Percentiles rank a stretch among this genome's conserved stretches.
Evolutionary conservation across 2,113 vertebrate species (phyloP).

Genomic region (Alosa alosa): DNA sequence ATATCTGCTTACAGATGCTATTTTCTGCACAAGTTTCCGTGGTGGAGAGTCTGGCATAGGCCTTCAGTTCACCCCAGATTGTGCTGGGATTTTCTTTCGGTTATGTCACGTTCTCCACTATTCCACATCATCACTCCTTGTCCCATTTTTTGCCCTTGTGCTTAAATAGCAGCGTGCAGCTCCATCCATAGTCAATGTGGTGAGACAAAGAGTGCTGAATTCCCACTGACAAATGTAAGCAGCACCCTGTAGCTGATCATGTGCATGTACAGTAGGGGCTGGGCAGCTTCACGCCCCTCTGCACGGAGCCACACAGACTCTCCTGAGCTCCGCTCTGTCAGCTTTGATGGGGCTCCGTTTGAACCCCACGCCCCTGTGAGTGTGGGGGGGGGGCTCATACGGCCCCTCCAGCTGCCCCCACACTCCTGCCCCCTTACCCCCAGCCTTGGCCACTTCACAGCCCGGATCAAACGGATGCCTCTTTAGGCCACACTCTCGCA

Average conservation of each 20-base stretch:
- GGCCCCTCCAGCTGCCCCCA: neutral
- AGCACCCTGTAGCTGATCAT: slow-evolving; percentile 5
- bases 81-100: neutral
- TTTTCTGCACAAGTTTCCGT: neutral
- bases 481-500: slow-evolving; percentile 35
- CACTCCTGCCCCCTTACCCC: neutral
- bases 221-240: slow-evolving; percentile 10
- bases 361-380: slow-evolving; percentile 20
- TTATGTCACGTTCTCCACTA: neutral
- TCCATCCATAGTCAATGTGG: neutral
- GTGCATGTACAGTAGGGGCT: neutral
- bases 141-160: slow-evolving; percentile 12
- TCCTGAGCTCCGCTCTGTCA: neutral
- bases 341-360: slow-evolving; percentile 41
- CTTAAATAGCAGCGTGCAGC: slow-evolving; percentile 9
- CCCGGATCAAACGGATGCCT: slow-evolving; percentile 47
- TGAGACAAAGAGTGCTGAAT: neutral
- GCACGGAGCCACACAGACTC: neutral
- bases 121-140: slow-evolving; percentile 1
- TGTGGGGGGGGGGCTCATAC: slow-evolving; percentile 10
- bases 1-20: neutral
- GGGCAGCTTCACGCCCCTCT: neutral
- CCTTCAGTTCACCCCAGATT: slow-evolving; percentile 1
- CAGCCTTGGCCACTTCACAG: slow-evolving; percentile 33
- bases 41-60: neutral